Conservation (phyloP, 2,113 vertebrate species). For the Aplodontia rufa region DNA sequence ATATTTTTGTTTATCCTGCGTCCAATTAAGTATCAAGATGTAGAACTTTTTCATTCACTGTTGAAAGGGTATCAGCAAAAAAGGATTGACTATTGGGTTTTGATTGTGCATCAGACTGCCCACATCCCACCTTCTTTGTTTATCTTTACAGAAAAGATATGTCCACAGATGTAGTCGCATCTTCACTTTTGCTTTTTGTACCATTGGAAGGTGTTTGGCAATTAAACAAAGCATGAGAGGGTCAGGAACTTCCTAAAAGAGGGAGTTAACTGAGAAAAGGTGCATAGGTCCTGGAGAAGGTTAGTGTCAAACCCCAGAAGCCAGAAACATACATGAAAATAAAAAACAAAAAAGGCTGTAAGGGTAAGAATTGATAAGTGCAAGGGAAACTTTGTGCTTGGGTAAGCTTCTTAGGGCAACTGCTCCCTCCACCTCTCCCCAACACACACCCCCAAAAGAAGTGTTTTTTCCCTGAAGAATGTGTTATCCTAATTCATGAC, state of each 20-base stretch:
- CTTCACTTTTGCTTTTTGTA: not conserved
- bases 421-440: not conserved
- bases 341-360: not conserved
- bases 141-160: not conserved
- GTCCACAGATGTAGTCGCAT: not conserved
- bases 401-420: not conserved
- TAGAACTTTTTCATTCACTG: not conserved
- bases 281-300: not conserved
- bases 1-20: not conserved
- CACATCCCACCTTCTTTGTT: not conserved
- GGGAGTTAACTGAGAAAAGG: not conserved
- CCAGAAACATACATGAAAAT: not conserved
- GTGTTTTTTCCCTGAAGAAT: not conserved
- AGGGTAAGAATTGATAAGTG: not conserved
- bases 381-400: not conserved
- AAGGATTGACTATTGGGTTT: not conserved
- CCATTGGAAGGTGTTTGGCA: not conserved
- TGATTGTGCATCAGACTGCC: not conserved
- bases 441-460: not conserved
- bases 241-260: not conserved
- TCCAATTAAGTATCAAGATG: not conserved
- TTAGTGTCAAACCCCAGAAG: not conserved
- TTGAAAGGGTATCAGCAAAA: not conserved
- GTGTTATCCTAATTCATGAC: not conserved
- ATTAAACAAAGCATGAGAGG: not conserved